Evolutionary conservation across 2,888 invertebrate species (phyloP).

Genomic region (Saturnia pavonia): DNA sequence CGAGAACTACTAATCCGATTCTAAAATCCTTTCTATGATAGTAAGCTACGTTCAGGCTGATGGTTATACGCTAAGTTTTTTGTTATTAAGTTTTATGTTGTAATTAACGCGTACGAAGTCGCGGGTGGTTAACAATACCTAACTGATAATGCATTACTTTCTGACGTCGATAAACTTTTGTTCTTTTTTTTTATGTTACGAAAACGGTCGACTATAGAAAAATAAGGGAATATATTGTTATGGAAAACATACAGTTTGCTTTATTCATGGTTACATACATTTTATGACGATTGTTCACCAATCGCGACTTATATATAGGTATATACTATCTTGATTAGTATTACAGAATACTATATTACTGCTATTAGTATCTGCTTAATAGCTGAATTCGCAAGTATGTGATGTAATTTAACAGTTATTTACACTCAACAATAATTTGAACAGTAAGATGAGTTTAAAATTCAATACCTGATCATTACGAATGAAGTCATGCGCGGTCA

Average conservation of each 20-base stretch:
- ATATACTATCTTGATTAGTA: neutral
- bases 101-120: too few species aligned
- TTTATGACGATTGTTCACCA: neutral
- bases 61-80: too few species aligned
- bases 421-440: neutral
- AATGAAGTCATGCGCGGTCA: conserved; percentile 13
- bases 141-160: neutral
- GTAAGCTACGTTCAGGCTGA: too few species aligned
- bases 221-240: neutral
- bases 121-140: too few species aligned
- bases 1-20: too few species aligned
- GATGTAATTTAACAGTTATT: neutral
- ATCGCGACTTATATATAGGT: neutral
- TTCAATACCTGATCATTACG: conserved; percentile 2
- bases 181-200: neutral
- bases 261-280: too few species aligned
- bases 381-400: neutral
- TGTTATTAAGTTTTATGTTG: too few species aligned
- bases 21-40: too few species aligned
- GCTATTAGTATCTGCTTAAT: neutral
- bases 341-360: too few species aligned
- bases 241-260: too few species aligned
- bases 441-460: neutral
- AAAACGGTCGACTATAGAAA: neutral
- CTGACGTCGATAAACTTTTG: neutral